These are phyloP conservation scores for Drosophila sproati DNA, from an alignment of 1,140 invertebrate species.

Conservation along the genomic window DNA sequence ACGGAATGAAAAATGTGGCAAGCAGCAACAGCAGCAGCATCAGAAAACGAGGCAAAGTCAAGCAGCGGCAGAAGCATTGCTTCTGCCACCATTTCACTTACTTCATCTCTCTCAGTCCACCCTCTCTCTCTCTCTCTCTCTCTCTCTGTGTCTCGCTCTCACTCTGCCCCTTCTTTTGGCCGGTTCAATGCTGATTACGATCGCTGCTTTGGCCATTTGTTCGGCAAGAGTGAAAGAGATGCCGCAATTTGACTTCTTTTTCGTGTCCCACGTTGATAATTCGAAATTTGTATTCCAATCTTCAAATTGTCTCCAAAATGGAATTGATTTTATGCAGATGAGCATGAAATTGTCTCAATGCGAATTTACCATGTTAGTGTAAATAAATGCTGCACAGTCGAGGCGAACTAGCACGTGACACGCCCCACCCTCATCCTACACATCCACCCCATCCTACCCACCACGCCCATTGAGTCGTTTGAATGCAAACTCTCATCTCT, in stretches of 20 bases:
- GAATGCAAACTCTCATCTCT: conserved; percentile 12
- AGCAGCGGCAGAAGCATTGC: conserved; percentile 22
- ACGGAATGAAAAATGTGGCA: conserved; percentile 48
- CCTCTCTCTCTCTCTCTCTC: background rate
- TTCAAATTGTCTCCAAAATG: conserved; percentile 85
- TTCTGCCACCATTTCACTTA: background rate
- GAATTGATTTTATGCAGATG: conserved; percentile 85
- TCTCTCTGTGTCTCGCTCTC: background rate
- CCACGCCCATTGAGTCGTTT: background rate
- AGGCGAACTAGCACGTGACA: conserved; percentile 57
- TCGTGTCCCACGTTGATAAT: conserved; percentile 79
- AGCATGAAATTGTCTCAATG: conserved; percentile 84
- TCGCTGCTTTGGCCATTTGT: conserved; percentile 66
- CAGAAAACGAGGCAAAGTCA: conserved; percentile 41
- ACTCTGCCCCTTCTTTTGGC: conserved; percentile 29
- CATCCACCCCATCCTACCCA: background rate
- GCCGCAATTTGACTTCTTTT: conserved; percentile 22
- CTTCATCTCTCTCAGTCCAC: background rate
- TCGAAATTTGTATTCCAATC: conserved; percentile 85
- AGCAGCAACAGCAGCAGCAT: conserved; percentile 1
- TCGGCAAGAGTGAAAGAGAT: conserved; percentile 15
- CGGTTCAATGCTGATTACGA: conserved; percentile 79
- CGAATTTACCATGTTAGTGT: conserved; percentile 76
- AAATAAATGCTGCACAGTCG: conserved; percentile 73
- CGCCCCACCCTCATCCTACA: conserved; percentile 13